These are phyloP conservation scores for Piprites chloris DNA, from an alignment of 2,113 vertebrate species.

Conservation along the genomic window DNA sequence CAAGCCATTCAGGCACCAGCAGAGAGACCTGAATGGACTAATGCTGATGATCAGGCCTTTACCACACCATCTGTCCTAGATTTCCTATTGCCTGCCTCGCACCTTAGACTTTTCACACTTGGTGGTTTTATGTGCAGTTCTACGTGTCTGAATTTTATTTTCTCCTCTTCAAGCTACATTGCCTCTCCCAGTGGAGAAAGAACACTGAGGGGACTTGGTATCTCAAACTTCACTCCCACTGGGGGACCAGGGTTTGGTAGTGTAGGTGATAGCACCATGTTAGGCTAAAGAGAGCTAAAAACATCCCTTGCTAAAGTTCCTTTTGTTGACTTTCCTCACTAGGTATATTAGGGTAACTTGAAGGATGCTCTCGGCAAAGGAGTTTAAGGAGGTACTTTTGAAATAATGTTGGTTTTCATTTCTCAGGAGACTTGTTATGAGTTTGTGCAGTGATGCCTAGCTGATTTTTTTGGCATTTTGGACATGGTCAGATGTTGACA, in stretches of 20 bases:
- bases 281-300: neutral
- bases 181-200: neutral
- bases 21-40: neutral
- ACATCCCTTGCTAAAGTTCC: neutral
- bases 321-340: neutral
- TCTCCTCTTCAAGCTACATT: neutral
- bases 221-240: neutral
- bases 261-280: neutral
- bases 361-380: neutral
- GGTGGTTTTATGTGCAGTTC: neutral
- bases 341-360: neutral
- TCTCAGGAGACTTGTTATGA: neutral
- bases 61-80: neutral
- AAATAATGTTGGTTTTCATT: neutral
- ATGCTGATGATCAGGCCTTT: neutral
- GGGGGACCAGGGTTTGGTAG: neutral
- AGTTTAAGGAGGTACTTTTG: neutral
- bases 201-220: neutral
- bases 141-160: neutral
- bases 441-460: neutral
- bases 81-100: neutral
- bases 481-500: neutral
- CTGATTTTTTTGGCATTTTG: neutral
- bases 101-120: neutral
- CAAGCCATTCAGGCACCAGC: accelerated